Conservation (phyloP, 2,113 vertebrate genomes). For the Pedionomus torquatus region DNA sequence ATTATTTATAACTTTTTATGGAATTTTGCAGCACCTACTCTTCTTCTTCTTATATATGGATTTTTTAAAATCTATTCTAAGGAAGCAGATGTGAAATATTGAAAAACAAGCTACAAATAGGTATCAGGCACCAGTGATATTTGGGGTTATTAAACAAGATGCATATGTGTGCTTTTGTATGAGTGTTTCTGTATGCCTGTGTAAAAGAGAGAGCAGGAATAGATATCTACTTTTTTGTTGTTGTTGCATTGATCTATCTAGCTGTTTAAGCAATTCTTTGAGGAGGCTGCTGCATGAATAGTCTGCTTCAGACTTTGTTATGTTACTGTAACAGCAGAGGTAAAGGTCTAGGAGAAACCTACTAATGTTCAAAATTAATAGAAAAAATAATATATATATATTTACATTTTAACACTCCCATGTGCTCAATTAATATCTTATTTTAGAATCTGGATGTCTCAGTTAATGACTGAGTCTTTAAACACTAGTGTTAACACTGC, state of each 20-base stretch:
- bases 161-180: background rate
- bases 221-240: background rate
- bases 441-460: background rate
- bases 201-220: background rate
- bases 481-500: slow-evolving; percentile 12
- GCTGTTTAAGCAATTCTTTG: background rate
- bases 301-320: slow-evolving; percentile 3
- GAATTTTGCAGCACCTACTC: background rate
- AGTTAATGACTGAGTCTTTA: slow-evolving; percentile 30
- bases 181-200: background rate
- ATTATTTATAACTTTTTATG: background rate
- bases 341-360: slow-evolving; percentile 12
- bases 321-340: background rate
- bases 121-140: background rate
- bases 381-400: no score
- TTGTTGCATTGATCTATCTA: background rate
- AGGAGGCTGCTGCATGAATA: slow-evolving; percentile 1
- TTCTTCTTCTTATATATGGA: background rate
- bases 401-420: background rate
- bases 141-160: background rate
- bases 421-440: slow-evolving; percentile 32
- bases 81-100: background rate
- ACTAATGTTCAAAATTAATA: slow-evolving; percentile 17
- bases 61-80: background rate
- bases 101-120: background rate